phyloP scores from a whole-genome alignment of 2,888 invertebrate species.

The Trachelus stipa region DNA sequence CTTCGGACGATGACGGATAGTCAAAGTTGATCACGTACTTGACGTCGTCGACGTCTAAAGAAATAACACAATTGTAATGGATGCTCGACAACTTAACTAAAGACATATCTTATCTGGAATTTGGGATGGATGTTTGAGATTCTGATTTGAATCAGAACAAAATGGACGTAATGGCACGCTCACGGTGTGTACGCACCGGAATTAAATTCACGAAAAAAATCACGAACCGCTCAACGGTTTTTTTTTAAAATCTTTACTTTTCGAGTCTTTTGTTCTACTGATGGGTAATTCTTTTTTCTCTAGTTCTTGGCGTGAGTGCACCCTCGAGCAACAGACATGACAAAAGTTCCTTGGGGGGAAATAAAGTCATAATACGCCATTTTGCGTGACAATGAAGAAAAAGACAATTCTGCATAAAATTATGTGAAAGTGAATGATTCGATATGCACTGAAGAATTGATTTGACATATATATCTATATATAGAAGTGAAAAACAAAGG shows the following conservation, averaged over 20 bases:
- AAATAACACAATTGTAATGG: not conserved
- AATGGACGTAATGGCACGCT: not conserved
- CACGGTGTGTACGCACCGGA: not conserved
- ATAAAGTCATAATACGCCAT: slow-evolving; percentile 1
- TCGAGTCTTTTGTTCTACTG: not conserved
- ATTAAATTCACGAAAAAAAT: not conserved
- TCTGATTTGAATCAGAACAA: not conserved
- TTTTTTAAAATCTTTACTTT: not conserved
- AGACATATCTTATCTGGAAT: not conserved
- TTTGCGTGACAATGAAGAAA: slow-evolving; percentile 8
- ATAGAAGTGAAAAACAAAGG: not conserved
- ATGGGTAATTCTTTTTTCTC: not conserved
- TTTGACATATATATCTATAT: not conserved
- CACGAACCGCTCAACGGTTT: not conserved
- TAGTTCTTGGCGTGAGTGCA: not conserved
- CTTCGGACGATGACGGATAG: slow-evolving; percentile 95
- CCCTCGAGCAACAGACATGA: slow-evolving; percentile 15
- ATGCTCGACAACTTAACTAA: not conserved
- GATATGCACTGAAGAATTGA: not conserved
- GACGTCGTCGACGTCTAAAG: slow-evolving; percentile 93
- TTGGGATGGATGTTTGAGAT: not conserved
- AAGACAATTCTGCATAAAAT: slow-evolving; percentile 4
- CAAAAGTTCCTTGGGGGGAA: slow-evolving; percentile 11
- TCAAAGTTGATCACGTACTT: slow-evolving; percentile 97
- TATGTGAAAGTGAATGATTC: slow-evolving; percentile 7